Percentiles rank a stretch among this genome's conserved stretches.
Conservation (phyloP, 1,140 invertebrate species). For the Solenopsis fugax region DNA sequence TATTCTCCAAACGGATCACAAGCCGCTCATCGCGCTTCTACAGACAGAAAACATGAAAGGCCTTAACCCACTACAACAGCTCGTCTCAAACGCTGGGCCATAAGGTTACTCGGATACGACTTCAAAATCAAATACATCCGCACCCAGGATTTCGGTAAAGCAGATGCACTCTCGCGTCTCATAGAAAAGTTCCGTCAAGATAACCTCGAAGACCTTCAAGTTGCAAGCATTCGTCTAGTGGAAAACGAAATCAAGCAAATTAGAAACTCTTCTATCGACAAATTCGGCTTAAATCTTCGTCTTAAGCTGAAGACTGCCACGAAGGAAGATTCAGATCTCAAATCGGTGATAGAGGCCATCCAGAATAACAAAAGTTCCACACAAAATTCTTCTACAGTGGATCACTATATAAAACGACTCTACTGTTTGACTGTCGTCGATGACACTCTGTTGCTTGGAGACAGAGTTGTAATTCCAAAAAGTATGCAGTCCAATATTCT, state of each 20-base stretch:
- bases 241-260: background rate
- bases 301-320: background rate
- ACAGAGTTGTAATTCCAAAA: background rate
- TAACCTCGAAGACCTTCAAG: constrained; percentile 10
- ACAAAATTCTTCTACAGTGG: too few species aligned
- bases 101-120: background rate
- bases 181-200: constrained; percentile 1
- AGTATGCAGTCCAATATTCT: background rate
- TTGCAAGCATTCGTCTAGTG: background rate
- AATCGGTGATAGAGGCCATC: background rate
- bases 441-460: background rate
- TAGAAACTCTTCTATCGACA: background rate
- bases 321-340: background rate
- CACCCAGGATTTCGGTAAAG: background rate
- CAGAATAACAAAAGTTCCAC: too few species aligned
- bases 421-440: background rate
- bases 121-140: background rate
- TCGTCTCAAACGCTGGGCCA: background rate
- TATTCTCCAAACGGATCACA: background rate
- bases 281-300: background rate
- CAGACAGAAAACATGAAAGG: background rate
- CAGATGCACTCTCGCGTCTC: constrained; percentile 7
- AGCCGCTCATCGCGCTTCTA: background rate
- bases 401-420: too few species aligned
- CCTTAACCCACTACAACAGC: background rate